A percentile compares a stretch with the other conserved stretches of the same genome.
Evolutionary conservation across 2,888 invertebrate genomes (phyloP).

Genomic region (Yponomeuta plumbellus): DNA sequence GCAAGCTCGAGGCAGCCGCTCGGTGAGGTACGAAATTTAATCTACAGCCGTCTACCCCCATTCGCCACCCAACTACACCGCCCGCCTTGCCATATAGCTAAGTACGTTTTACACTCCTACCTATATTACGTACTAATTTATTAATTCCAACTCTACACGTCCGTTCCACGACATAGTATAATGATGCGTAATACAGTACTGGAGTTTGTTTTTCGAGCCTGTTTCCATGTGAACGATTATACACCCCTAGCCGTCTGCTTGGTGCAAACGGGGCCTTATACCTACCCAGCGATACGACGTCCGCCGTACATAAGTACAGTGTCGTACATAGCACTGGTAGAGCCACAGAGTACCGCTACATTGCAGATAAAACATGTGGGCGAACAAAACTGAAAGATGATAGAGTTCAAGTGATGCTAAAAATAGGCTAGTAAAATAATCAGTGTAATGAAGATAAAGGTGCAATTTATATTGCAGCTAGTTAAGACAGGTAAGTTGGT

Average conservation of each 20-base stretch:
- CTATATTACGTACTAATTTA: constrained; percentile 43
- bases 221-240: constrained; percentile 59
- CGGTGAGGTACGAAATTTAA: constrained; percentile 63
- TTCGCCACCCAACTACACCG: constrained; percentile 27
- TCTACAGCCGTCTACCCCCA: constrained; percentile 69
- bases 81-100: constrained; percentile 29
- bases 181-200: constrained; percentile 29
- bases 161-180: constrained; percentile 33
- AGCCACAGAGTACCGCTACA: background rate
- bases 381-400: background rate
- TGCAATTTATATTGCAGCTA: background rate
- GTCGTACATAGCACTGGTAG: constrained; percentile 3
- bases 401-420: background rate
- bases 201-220: constrained; percentile 47
- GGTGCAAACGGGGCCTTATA: constrained; percentile 15
- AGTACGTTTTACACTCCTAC: constrained; percentile 22
- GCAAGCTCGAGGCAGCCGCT: constrained; percentile 47
- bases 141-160: constrained; percentile 43
- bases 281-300: constrained; percentile 11
- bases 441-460: background rate
- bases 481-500: too few relatives aligned
- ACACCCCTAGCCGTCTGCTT: constrained; percentile 10
- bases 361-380: background rate
- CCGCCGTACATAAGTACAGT: constrained; percentile 7
- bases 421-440: background rate